These are phyloP conservation scores for Dioctria linearis DNA, from an alignment of 2,888 invertebrate genomes.

Conservation along the genomic window DNA sequence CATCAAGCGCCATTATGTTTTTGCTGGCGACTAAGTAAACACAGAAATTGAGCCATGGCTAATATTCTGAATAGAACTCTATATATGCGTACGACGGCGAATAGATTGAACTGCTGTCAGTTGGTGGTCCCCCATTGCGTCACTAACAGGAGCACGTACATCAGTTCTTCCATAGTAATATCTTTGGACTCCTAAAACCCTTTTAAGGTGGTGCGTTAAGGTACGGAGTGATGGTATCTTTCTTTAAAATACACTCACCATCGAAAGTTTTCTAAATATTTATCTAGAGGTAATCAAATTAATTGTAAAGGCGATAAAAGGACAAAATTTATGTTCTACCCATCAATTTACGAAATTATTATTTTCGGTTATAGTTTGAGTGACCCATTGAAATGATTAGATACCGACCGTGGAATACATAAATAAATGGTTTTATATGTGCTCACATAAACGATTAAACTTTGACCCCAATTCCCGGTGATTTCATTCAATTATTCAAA, in stretches of 20 bases:
- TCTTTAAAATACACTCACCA: background rate
- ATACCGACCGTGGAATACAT: too few relatives aligned
- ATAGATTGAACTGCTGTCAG: background rate
- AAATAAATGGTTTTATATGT: too few relatives aligned
- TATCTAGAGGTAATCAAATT: background rate
- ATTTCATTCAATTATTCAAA: too few relatives aligned
- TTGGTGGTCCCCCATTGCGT: background rate
- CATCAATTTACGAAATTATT: too few relatives aligned
- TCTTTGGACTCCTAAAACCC: background rate
- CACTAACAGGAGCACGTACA: background rate
- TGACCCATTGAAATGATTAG: too few relatives aligned
- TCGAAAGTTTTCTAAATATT: background rate
- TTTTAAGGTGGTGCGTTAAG: background rate
- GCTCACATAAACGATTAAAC: too few relatives aligned
- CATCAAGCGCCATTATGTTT: slow-evolving; percentile 61
- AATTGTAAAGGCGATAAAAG: too few relatives aligned
- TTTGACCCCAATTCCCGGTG: too few relatives aligned
- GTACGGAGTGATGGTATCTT: background rate
- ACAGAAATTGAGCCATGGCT: slow-evolving; percentile 59
- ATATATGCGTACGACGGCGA: background rate
- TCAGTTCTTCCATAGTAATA: background rate
- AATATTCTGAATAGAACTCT: slow-evolving; percentile 24
- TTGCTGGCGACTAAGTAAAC: slow-evolving; percentile 60
- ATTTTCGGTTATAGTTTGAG: too few relatives aligned
- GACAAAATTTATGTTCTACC: too few relatives aligned